phyloP scores from a whole-genome alignment of 2,888 invertebrate species.

The Melikaiella ostensackeni region DNA sequence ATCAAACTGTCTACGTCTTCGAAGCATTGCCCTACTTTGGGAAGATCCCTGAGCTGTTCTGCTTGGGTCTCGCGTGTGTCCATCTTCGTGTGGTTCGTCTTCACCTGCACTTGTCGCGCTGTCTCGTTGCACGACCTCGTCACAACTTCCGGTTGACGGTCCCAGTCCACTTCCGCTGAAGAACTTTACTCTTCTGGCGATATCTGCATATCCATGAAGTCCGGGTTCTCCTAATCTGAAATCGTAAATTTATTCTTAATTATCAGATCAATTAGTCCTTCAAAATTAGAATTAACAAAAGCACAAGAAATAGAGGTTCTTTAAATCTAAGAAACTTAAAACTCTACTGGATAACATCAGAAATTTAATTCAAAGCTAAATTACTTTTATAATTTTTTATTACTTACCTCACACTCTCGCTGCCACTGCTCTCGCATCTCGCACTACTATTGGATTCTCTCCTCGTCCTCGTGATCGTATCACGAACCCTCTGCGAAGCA shows the following conservation, averaged over 20 bases:
- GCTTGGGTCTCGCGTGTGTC: slow-evolving; percentile 59
- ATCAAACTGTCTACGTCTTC: slow-evolving; percentile 74
- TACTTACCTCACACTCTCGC: slow-evolving; percentile 72
- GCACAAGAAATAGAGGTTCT: no score
- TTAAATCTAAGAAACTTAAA: no score
- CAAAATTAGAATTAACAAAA: no score
- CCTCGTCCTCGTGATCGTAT: slow-evolving; percentile 74
- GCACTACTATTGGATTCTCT: slow-evolving; percentile 74
- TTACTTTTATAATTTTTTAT: neutral
- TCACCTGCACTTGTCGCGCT: slow-evolving; percentile 75
- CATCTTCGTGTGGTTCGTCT: slow-evolving; percentile 71
- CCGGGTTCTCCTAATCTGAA: slow-evolving; percentile 72
- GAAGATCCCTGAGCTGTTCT: slow-evolving; percentile 65
- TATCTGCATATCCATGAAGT: slow-evolving; percentile 69
- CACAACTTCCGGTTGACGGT: slow-evolving; percentile 66
- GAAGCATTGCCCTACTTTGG: slow-evolving; percentile 71
- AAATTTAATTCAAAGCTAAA: no score
- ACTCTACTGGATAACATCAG: no score
- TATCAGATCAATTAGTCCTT: neutral
- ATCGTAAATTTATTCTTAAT: slow-evolving; percentile 5
- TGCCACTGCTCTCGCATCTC: slow-evolving; percentile 75
- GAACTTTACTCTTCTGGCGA: slow-evolving; percentile 72
- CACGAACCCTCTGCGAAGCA: slow-evolving; percentile 74
- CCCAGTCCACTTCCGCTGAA: slow-evolving; percentile 65
- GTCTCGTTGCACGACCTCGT: slow-evolving; percentile 73